Evolutionary conservation across 2,888 invertebrate species (phyloP).

Genomic region (Pachliopta kotzebuea): DNA sequence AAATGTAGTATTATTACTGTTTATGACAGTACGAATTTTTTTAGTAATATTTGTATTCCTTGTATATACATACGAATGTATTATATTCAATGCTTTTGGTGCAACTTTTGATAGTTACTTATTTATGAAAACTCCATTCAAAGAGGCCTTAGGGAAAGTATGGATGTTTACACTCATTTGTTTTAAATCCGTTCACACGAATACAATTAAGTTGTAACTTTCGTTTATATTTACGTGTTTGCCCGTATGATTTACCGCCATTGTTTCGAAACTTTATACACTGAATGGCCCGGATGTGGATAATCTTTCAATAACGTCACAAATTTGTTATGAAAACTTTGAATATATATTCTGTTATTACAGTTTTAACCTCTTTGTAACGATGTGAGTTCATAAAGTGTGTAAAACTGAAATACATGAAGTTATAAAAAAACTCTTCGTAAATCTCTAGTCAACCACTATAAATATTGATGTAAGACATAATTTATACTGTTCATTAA

Average conservation of each 20-base stretch:
- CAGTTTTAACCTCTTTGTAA: not conserved
- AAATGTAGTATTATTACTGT: too few relatives aligned
- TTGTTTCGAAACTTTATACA: conserved; percentile 1
- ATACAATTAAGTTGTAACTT: conserved; percentile 14
- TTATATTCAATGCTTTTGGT: not conserved
- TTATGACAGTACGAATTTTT: too few relatives aligned
- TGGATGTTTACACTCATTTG: not conserved
- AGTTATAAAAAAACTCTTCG: too few relatives aligned
- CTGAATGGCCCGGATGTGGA: not conserved
- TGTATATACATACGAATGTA: not conserved
- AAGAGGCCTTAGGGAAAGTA: conserved; percentile 15
- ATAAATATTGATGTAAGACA: too few relatives aligned
- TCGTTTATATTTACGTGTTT: conserved; percentile 1
- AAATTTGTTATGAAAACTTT: not conserved
- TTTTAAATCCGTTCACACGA: conserved; percentile 12
- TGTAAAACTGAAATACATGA: too few relatives aligned
- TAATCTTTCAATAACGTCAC: not conserved
- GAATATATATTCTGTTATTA: not conserved
- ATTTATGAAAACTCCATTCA: not conserved
- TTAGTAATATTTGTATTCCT: too few relatives aligned
- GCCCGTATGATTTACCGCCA: conserved; percentile 1
- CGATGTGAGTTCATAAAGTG: too few relatives aligned
- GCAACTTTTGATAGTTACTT: not conserved
- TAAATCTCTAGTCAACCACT: too few relatives aligned
- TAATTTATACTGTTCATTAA: too few relatives aligned